Percentiles rank a stretch among this genome's conserved stretches.
Conservation (phyloP, 2,797 vertebrate genomes). For the Poeciliopsis infans region DNA sequence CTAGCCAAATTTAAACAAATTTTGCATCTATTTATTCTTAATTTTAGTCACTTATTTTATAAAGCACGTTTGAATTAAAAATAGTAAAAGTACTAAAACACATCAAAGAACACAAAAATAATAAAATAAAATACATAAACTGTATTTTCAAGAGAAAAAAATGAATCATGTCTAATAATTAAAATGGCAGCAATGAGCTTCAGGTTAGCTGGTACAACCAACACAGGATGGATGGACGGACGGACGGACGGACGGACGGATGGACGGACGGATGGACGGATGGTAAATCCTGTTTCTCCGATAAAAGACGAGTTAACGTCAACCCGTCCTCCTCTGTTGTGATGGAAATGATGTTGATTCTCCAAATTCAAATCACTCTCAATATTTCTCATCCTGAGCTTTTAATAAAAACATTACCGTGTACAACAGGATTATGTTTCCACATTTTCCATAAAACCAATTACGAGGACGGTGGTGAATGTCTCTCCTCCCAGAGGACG, state of each 20-base stretch:
- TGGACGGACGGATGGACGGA: background rate
- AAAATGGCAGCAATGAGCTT: background rate
- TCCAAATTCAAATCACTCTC: background rate
- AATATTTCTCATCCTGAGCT: conserved; percentile 13
- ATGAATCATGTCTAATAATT: background rate
- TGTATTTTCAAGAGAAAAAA: background rate
- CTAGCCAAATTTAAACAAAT: background rate
- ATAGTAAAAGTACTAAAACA: background rate
- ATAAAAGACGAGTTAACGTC: background rate
- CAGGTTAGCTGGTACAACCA: background rate
- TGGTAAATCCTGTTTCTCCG: background rate
- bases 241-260: background rate
- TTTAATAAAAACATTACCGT: conserved; percentile 16
- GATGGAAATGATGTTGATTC: conserved; percentile 8
- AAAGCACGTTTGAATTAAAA: background rate
- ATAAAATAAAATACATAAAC: background rate
- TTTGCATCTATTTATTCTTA: background rate
- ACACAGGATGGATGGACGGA: background rate
- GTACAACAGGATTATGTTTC: conserved; percentile 42
- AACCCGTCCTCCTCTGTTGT: background rate
- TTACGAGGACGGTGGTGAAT: conserved; percentile 61
- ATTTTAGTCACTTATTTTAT: background rate
- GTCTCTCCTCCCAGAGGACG: conserved; percentile 59
- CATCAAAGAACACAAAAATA: background rate
- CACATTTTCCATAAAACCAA: conserved; percentile 59